A percentile compares a stretch with the other conserved stretches of the same genome.
Conservation (phyloP, 1,140 invertebrate genomes). For the Drosophila kepulauana region DNA sequence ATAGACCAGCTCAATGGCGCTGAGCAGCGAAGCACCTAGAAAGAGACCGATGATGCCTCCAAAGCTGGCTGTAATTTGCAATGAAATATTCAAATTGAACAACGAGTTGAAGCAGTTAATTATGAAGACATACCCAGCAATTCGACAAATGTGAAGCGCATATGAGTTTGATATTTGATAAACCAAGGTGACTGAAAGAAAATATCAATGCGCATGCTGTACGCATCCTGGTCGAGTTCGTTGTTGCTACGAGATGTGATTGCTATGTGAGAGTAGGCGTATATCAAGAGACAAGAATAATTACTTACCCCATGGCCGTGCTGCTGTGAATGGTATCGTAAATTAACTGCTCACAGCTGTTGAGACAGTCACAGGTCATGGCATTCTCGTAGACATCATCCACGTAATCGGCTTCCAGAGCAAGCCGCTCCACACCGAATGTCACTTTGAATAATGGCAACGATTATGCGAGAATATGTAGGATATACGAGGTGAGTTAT, state of each 20-base stretch:
- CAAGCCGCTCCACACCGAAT: slow-evolving; percentile 56
- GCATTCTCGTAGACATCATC: slow-evolving; percentile 45
- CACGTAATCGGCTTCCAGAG: slow-evolving; percentile 56
- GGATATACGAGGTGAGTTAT: not conserved
- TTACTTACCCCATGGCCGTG: slow-evolving; percentile 53
- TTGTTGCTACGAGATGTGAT: slow-evolving; percentile 23
- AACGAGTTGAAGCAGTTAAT: not conserved
- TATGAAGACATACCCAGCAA: slow-evolving; percentile 59
- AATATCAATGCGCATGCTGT: slow-evolving; percentile 61
- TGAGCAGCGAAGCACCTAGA: slow-evolving; percentile 83
- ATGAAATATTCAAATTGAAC: not conserved
- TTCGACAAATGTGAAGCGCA: slow-evolving; percentile 81
- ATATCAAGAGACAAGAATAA: not conserved
- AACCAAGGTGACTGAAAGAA: slow-evolving; percentile 65
- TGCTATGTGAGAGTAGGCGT: not conserved
- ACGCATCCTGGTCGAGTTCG: slow-evolving; percentile 22
- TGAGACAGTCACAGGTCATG: slow-evolving; percentile 74
- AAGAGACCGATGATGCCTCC: slow-evolving; percentile 85
- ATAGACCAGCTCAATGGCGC: slow-evolving; percentile 81
- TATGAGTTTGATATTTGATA: slow-evolving; percentile 66
- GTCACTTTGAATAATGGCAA: slow-evolving; percentile 30
- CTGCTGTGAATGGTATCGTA: slow-evolving; percentile 53
- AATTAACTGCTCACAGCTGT: slow-evolving; percentile 68
- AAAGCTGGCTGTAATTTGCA: slow-evolving; percentile 68
- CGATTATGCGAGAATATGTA: not conserved